Evolutionary conservation across 2,797 vertebrate species (phyloP), one percentile per base, ranked within the genome.

Genomic region (Ambastaia sidthimunki): DNA sequence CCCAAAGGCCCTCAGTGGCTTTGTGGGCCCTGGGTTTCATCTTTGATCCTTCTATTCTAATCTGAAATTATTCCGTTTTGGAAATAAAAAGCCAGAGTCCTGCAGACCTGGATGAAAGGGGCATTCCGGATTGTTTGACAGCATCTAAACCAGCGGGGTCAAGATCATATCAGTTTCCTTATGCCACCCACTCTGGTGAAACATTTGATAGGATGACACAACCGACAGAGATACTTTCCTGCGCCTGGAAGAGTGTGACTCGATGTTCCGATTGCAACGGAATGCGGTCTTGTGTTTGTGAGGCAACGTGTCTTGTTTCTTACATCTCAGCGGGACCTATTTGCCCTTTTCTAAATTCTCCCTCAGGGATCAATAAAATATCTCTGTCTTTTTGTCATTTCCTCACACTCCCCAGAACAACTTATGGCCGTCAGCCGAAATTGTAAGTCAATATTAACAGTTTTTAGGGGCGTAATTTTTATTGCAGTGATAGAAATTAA

Each of bases 41-140:
- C 82, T 82, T 76, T 80, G 71, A 86, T 87, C 82, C 78, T 80
- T 80, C 78, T n/a, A 71, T 85, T 86, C 87, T 82, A 81, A 87
- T 87, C 88, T 78, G 79, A 76, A 83, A 88, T 87, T 86, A 65
- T 59, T 76, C 37, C 19, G 19, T 73, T 68, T 78, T 63, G 74
- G 4, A 74, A 50, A 66, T 54, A 65, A 54, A 80, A 76, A 44
- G 19, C 37, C 71, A 25, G 73, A 74, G 73, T 50, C 73, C 68
- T n/a, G 57, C 73, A 82, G 70, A 47, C 63, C 19, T 31, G 70
- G 65, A 69, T 70, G 59, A 80, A 65, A 50, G 65, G 25, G 50
- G 57, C 63, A 67, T 63, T 74, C 34, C 69, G 31, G 63, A 44
- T 52, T 76, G 48, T 72, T 65, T 76, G 55, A 65, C 67, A 57